Conservation (phyloP, 1,140 invertebrate species). For the Drosophila virilis region DNA sequence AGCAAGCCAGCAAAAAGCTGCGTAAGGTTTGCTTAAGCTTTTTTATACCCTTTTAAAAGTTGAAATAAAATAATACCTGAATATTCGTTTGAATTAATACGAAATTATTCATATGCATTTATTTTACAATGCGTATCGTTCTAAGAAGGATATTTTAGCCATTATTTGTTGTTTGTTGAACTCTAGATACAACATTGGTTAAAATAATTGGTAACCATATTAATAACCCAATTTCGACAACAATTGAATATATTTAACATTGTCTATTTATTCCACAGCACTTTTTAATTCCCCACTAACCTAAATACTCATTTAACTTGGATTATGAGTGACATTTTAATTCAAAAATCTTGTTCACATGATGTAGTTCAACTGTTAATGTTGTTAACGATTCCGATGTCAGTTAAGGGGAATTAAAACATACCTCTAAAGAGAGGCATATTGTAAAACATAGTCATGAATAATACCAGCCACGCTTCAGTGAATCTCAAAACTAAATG, state of each 20-base stretch:
- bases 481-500: constrained; percentile 36
- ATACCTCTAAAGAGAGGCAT: constrained; percentile 22
- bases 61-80: background rate
- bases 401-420: constrained; percentile 16
- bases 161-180: no score
- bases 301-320: no score
- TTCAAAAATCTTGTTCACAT: no score
- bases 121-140: no score
- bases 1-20: constrained; percentile 20
- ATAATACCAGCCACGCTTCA: constrained; percentile 31
- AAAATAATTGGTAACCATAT: no score
- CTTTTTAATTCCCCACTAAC: no score
- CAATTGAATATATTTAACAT: no score
- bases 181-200: no score
- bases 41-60: background rate
- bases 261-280: no score
- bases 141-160: no score
- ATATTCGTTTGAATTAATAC: background rate
- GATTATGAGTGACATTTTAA: no score
- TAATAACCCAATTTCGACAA: no score
- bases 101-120: background rate
- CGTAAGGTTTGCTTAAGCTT: background rate
- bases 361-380: background rate
- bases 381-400: constrained; percentile 17
- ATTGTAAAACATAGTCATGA: constrained; percentile 41